Conservation (phyloP, 2,888 invertebrate species). For the Eustalomyia histrio region DNA sequence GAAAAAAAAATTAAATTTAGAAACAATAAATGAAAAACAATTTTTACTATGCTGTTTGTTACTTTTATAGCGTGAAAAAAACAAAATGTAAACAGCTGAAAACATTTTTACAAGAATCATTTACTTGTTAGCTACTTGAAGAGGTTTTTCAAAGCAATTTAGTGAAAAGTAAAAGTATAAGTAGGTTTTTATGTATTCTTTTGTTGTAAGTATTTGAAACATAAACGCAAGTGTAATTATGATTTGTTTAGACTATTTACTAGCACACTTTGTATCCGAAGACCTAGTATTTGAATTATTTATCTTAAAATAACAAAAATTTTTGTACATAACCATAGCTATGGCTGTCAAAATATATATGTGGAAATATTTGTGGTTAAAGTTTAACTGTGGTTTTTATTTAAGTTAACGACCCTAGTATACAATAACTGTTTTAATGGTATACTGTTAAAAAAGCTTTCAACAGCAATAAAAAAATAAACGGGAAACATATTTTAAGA, state of each 20-base stretch:
- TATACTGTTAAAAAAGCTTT: constrained; percentile 16
- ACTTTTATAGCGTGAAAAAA: too few relatives aligned
- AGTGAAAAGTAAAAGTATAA: not conserved
- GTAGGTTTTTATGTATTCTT: not conserved
- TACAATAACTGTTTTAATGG: constrained; percentile 1
- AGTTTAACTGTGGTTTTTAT: too few relatives aligned
- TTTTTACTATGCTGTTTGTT: too few relatives aligned
- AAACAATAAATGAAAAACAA: not conserved
- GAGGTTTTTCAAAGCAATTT: not conserved
- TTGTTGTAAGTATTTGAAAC: too few relatives aligned
- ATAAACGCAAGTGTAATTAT: not conserved
- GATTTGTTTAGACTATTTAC: constrained; percentile 1
- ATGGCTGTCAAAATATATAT: too few relatives aligned
- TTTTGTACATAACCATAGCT: too few relatives aligned
- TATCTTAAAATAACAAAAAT: too few relatives aligned
- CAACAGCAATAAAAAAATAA: not conserved
- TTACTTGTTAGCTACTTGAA: not conserved
- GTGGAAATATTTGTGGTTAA: too few relatives aligned
- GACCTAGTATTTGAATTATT: too few relatives aligned
- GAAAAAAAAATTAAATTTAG: not conserved
- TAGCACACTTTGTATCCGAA: not conserved
- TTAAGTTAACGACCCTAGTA: too few relatives aligned
- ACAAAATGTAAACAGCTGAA: too few relatives aligned
- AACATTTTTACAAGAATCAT: not conserved
- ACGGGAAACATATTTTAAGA: not conserved